phyloP scores from a whole-genome alignment of 2,113 vertebrate species.

The Pteronura brasiliensis region DNA sequence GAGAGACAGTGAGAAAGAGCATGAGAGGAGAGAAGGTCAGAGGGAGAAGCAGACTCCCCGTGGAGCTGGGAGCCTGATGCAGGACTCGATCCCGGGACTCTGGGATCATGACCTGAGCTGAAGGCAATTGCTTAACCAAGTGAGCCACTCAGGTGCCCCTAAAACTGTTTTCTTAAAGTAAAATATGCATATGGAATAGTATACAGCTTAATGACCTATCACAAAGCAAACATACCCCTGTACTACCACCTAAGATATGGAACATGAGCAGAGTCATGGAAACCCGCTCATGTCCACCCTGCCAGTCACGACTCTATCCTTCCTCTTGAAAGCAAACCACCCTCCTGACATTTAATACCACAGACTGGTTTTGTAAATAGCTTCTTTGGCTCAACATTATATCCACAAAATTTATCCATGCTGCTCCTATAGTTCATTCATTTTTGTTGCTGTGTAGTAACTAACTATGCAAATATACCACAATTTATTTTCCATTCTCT shows the following conservation, averaged over 20 bases:
- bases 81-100: too few relatives aligned
- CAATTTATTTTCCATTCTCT: neutral
- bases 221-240: neutral
- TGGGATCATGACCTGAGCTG: too few relatives aligned
- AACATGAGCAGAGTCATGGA: neutral
- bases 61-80: too few relatives aligned
- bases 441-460: neutral
- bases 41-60: too few relatives aligned
- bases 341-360: neutral
- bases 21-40: too few relatives aligned
- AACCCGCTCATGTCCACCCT: fast-evolving
- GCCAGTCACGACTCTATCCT: neutral
- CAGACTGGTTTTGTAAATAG: neutral
- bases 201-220: neutral
- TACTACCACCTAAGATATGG: neutral
- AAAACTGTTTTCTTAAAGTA: neutral
- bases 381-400: neutral
- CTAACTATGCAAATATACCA: neutral
- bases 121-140: too few relatives aligned
- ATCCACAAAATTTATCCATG: neutral
- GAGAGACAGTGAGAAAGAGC: too few relatives aligned
- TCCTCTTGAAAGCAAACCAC: neutral
- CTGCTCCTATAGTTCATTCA: neutral
- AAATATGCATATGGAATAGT: neutral
- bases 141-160: neutral